These are phyloP conservation scores for Himantopus leucocephalus DNA, from an alignment of 2,113 vertebrate species.

Conservation along the genomic window DNA sequence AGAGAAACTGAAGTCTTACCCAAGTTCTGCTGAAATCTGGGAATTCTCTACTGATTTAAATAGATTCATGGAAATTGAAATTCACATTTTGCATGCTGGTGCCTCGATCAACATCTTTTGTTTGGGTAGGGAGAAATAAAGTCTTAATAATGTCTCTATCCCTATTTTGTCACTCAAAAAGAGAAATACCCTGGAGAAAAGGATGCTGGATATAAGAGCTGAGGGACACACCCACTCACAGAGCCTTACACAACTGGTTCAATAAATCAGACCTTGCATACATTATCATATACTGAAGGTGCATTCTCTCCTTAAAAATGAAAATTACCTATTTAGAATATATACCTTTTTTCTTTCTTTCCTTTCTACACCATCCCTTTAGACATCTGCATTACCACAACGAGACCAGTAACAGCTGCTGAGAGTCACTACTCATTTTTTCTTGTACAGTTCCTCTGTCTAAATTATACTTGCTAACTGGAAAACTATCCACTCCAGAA, in stretches of 20 bases:
- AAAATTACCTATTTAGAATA: not conserved
- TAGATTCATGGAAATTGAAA: fast-evolving
- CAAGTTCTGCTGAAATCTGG: not conserved
- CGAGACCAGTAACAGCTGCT: not conserved
- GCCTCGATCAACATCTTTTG: not conserved
- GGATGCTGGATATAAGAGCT: not conserved
- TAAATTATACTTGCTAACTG: not conserved
- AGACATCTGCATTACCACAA: not conserved
- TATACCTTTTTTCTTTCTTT: not conserved
- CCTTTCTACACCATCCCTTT: not conserved
- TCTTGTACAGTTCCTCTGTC: not conserved
- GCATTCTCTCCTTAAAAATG: not conserved
- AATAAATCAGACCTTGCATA: not conserved
- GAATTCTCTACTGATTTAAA: not conserved
- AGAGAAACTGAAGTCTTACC: not conserved
- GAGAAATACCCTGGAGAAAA: not conserved
- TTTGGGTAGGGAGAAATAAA: not conserved
- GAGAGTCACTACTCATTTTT: not conserved
- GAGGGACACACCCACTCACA: not conserved
- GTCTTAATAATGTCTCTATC: not conserved
- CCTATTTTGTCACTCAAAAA: not conserved
- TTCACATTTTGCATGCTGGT: not conserved
- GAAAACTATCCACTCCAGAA: not conserved
- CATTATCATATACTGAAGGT: not conserved
- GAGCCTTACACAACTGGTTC: not conserved